A percentile compares a stretch with the other conserved stretches of the same genome.
Evolutionary conservation across 2,888 invertebrate species (phyloP).

Genomic region (Coelinius sp.): DNA sequence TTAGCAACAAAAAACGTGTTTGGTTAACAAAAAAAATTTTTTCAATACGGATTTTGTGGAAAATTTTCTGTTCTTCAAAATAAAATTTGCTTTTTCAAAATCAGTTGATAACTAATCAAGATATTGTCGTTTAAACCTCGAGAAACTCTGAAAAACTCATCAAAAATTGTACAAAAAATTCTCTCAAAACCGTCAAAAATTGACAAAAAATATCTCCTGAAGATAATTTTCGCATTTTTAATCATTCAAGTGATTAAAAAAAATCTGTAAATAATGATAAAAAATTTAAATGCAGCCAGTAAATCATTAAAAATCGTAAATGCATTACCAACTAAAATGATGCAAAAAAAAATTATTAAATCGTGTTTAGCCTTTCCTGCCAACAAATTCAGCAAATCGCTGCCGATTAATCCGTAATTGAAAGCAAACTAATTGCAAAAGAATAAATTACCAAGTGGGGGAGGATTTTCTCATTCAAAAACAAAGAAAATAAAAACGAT

Average conservation of each 20-base stretch:
- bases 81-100: not conserved
- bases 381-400: constrained; percentile 55
- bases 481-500: not conserved
- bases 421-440: not conserved
- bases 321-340: too few relatives aligned
- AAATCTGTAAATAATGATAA: constrained; percentile 16
- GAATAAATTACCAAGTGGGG: not conserved
- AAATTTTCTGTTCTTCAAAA: not conserved
- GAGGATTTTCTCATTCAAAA: not conserved
- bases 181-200: not conserved
- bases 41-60: too few relatives aligned
- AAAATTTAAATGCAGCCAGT: constrained; percentile 27
- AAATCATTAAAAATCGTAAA: not conserved
- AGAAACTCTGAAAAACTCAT: not conserved
- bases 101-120: not conserved
- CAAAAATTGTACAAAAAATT: not conserved
- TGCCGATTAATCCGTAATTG: constrained; percentile 45
- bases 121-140: not conserved
- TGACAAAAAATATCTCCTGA: not conserved
- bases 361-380: constrained; percentile 47
- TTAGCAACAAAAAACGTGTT: too few relatives aligned
- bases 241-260: not conserved
- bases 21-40: too few relatives aligned
- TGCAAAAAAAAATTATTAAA: not conserved
- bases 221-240: not conserved